phyloP scores from a whole-genome alignment of 1,140 invertebrate genomes.

The Panagrolaimus sp. region DNA sequence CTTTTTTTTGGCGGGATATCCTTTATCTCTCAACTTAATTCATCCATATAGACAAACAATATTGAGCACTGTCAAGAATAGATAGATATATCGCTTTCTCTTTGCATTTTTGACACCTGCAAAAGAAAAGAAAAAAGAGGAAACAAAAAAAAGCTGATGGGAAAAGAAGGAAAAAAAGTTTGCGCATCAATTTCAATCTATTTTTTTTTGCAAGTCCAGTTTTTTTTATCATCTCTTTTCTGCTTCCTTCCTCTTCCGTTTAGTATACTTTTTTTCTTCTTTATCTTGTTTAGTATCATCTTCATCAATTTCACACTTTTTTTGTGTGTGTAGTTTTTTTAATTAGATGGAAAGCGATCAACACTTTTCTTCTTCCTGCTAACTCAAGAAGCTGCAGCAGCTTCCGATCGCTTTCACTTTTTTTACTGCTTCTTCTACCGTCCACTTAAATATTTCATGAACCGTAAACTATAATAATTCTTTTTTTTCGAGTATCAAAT shows the following conservation, averaged over 20 bases:
- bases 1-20: neutral
- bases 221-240: neutral
- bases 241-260: too few species aligned
- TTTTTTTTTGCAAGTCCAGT: neutral
- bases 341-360: neutral
- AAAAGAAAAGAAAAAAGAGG: too few species aligned
- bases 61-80: too few species aligned
- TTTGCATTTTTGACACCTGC: neutral
- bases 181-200: slow-evolving; percentile 1
- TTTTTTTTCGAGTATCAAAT: too few species aligned
- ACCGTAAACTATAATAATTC: too few species aligned
- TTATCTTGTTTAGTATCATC: neutral
- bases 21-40: too few species aligned
- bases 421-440: too few species aligned
- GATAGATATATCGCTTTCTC: neutral
- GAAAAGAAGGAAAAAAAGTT: neutral
- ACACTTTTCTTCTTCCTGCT: too few species aligned
- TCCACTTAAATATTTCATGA: too few species aligned
- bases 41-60: too few species aligned
- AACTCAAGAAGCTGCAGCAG: too few species aligned
- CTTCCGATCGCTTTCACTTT: too few species aligned
- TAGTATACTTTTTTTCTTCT: slow-evolving; percentile 10
- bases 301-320: slow-evolving; percentile 15
- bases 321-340: slow-evolving; percentile 3
- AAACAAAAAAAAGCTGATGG: neutral